A percentile compares a stretch with the other conserved stretches of the same genome.
Conservation (phyloP, 2,113 vertebrate species). For the Planiliza haematocheilus region DNA sequence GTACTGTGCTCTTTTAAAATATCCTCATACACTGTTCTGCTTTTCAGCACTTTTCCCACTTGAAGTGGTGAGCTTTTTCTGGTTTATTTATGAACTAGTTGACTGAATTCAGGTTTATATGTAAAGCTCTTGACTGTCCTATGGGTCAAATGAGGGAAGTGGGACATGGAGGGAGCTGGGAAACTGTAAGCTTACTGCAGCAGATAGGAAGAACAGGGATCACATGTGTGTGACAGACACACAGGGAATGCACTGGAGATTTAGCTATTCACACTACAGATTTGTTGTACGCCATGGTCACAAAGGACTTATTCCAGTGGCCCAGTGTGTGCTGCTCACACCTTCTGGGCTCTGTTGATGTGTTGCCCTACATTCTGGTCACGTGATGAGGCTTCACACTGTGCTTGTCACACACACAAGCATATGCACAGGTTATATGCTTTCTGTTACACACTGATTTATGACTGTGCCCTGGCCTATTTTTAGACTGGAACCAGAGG, state of each 20-base stretch:
- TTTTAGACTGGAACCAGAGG: constrained; percentile 55
- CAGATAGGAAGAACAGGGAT: constrained; percentile 27
- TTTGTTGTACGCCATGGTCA: constrained; percentile 31
- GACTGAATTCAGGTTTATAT: constrained; percentile 28
- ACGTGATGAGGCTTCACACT: constrained; percentile 35
- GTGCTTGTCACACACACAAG: constrained; percentile 8
- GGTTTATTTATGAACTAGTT: constrained; percentile 14
- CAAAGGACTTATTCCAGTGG: constrained; percentile 8
- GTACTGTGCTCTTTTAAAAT: constrained; percentile 14
- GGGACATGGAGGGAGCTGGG: constrained; percentile 66
- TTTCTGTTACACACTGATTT: constrained; percentile 66
- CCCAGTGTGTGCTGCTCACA: constrained; percentile 26
- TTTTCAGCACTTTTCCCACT: constrained; percentile 28
- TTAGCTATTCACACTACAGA: constrained; percentile 23
- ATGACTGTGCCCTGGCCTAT: constrained; percentile 62
- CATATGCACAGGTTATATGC: constrained; percentile 41
- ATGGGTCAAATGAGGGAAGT: constrained; percentile 63
- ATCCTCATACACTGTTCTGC: constrained; percentile 1
- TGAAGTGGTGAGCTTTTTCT: constrained; percentile 7
- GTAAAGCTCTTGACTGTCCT: constrained; percentile 32
- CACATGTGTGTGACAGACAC: constrained; percentile 66
- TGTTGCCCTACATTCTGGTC: constrained; percentile 60
- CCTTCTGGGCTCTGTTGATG: constrained; percentile 23
- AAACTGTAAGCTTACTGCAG: constrained; percentile 43
- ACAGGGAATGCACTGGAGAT: constrained; percentile 27